Percentiles rank a stretch among this genome's conserved stretches.
These are phyloP conservation scores for Herpailurus yagouaroundi DNA, from an alignment of 2,113 vertebrate genomes.

Conservation along the genomic window DNA sequence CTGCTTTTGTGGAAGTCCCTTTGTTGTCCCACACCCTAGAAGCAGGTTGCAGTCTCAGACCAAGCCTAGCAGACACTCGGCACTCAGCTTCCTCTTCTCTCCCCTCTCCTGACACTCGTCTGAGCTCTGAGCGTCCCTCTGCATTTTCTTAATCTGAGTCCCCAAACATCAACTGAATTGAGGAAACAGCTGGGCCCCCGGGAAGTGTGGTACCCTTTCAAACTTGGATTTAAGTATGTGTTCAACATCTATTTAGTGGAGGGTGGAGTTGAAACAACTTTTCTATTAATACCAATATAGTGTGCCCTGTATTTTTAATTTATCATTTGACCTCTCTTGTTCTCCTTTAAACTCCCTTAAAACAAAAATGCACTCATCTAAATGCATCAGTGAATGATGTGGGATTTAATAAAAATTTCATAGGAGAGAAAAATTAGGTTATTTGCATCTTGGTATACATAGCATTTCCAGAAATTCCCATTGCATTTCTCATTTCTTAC, in stretches of 20 bases:
- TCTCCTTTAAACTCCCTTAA: not conserved
- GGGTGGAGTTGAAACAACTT: not conserved
- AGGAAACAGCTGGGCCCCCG: not conserved
- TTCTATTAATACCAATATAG: not conserved
- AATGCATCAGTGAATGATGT: not conserved
- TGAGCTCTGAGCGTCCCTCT: not conserved
- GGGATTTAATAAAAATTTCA: not conserved
- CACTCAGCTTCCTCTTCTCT: not conserved
- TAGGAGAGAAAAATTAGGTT: not conserved
- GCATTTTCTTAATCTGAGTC: not conserved
- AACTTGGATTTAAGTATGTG: not conserved
- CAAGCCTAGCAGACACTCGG: fast-evolving
- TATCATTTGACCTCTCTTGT: not conserved
- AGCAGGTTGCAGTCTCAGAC: not conserved
- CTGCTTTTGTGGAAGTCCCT: not conserved
- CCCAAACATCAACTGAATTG: not conserved
- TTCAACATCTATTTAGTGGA: not conserved
- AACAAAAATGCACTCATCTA: not conserved
- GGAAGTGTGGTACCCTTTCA: not conserved
- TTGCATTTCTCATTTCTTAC: not conserved
- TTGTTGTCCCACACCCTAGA: not conserved
- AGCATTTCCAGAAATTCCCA: not conserved
- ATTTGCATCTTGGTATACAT: not conserved
- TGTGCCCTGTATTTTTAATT: not conserved
- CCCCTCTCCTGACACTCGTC: not conserved